These are phyloP conservation scores for Sarcophaga caerulescens DNA, from an alignment of 2,888 invertebrate species.

Conservation along the genomic window DNA sequence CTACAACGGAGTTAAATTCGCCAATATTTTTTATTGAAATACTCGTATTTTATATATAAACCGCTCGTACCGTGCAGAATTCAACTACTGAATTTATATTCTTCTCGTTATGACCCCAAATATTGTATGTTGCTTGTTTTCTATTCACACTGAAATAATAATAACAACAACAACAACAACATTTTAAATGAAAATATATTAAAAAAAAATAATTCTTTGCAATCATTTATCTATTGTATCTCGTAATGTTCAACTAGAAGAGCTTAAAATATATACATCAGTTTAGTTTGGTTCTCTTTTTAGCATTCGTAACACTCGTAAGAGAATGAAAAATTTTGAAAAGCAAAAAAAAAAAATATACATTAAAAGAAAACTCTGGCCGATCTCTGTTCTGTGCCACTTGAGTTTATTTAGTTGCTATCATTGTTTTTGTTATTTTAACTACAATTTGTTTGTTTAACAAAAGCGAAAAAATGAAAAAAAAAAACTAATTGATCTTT, in stretches of 20 bases:
- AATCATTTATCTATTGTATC: slow-evolving; percentile 20
- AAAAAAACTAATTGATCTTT: slow-evolving; percentile 28
- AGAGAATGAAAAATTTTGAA: slow-evolving; percentile 40
- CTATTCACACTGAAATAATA: slow-evolving; percentile 39
- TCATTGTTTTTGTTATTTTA: background rate
- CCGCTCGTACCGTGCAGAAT: slow-evolving; percentile 66
- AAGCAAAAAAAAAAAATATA: background rate
- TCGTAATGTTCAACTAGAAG: background rate
- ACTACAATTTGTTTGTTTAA: background rate
- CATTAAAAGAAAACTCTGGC: slow-evolving; percentile 39
- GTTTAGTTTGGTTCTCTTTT: slow-evolving; percentile 36
- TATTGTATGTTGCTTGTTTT: slow-evolving; percentile 53
- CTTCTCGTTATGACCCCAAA: slow-evolving; percentile 65
- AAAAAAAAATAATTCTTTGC: slow-evolving; percentile 38
- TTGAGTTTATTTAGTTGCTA: slow-evolving; percentile 15
- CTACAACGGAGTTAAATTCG: slow-evolving; percentile 48
- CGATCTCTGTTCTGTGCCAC: slow-evolving; percentile 11
- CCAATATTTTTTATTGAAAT: slow-evolving; percentile 22
- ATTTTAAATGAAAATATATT: slow-evolving; percentile 26
- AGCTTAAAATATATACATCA: background rate
- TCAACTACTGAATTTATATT: slow-evolving; percentile 67
- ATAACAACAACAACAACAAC: slow-evolving; percentile 21
- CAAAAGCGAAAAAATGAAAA: background rate
- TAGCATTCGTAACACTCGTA: slow-evolving; percentile 13
- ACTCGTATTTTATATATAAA: slow-evolving; percentile 32